Evolutionary conservation across 2,888 invertebrate genomes (phyloP).

Genomic region (Lissonota sp.): DNA sequence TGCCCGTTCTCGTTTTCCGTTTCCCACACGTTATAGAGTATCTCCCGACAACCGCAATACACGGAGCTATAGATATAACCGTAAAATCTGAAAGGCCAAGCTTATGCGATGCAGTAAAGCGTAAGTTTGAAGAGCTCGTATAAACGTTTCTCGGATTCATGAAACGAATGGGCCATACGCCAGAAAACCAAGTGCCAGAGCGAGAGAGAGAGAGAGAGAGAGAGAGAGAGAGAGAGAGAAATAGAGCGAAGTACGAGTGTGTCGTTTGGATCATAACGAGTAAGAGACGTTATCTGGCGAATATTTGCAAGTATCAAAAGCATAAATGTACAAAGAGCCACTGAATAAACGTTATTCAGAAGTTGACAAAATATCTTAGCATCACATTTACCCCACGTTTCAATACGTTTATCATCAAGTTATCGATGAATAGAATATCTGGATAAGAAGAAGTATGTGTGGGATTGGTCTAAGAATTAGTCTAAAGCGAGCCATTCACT

Average conservation of each 20-base stretch:
- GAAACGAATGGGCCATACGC: slow-evolving; percentile 49
- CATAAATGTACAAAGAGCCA: too few relatives aligned
- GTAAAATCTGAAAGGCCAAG: slow-evolving; percentile 75
- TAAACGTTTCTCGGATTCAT: slow-evolving; percentile 35
- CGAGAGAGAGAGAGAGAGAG: neutral
- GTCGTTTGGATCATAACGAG: too few relatives aligned
- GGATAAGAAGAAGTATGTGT: too few relatives aligned
- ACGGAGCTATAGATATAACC: slow-evolving; percentile 71
- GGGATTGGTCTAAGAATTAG: too few relatives aligned
- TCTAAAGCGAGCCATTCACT: too few relatives aligned
- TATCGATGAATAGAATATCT: too few relatives aligned
- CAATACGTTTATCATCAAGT: too few relatives aligned
- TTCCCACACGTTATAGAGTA: neutral
- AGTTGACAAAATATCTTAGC: too few relatives aligned
- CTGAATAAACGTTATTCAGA: too few relatives aligned
- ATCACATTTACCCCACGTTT: too few relatives aligned
- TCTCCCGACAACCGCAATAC: slow-evolving; percentile 67
- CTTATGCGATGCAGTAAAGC: slow-evolving; percentile 7
- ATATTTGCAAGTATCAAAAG: too few relatives aligned
- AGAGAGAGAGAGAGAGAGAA: slow-evolving; percentile 3
- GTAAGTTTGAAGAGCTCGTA: slow-evolving; percentile 17
- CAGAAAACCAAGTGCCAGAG: slow-evolving; percentile 39
- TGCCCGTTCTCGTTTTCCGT: slow-evolving; percentile 5
- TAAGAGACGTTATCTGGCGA: neutral
- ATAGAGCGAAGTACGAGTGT: slow-evolving; percentile 13